Evolutionary conservation across 2,888 invertebrate species (phyloP).

Genomic region (Morinoia aosen): DNA sequence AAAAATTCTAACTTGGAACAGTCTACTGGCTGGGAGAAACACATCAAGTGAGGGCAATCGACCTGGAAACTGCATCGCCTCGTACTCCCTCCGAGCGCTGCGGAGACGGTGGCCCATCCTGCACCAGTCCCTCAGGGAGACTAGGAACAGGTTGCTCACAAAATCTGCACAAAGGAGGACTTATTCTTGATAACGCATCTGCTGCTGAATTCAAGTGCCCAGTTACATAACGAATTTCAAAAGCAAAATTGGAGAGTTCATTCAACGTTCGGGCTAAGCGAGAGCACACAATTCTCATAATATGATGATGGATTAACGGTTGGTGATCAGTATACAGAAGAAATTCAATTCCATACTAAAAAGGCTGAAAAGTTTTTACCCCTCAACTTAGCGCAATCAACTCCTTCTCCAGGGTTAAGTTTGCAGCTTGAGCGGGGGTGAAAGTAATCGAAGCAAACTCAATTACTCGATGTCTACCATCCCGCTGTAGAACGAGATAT

Average conservation of each 20-base stretch:
- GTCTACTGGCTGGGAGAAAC: too few species aligned
- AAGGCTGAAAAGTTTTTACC: background rate
- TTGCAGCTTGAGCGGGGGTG: background rate
- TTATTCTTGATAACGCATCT: background rate
- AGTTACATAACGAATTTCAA: background rate
- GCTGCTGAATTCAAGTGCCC: slow-evolving; percentile 6
- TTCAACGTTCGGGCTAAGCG: background rate
- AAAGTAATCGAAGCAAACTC: background rate
- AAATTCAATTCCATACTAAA: background rate
- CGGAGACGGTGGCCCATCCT: background rate
- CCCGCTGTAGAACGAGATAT: background rate
- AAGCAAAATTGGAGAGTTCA: background rate
- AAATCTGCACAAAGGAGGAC: background rate
- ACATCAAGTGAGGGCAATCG: background rate
- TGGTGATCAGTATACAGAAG: background rate
- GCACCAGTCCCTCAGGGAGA: background rate
- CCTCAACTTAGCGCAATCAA: background rate
- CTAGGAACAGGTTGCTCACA: too few species aligned
- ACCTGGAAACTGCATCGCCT: too few species aligned
- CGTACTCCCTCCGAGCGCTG: background rate
- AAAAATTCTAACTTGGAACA: too few species aligned
- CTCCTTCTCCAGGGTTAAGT: background rate
- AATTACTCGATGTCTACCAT: background rate
- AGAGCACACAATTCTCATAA: background rate
- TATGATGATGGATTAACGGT: background rate